A percentile compares a stretch with the other conserved stretches of the same genome.
These are phyloP conservation scores for Vulpes lagopus DNA, from an alignment of 2,113 vertebrate species.

Conservation along the genomic window DNA sequence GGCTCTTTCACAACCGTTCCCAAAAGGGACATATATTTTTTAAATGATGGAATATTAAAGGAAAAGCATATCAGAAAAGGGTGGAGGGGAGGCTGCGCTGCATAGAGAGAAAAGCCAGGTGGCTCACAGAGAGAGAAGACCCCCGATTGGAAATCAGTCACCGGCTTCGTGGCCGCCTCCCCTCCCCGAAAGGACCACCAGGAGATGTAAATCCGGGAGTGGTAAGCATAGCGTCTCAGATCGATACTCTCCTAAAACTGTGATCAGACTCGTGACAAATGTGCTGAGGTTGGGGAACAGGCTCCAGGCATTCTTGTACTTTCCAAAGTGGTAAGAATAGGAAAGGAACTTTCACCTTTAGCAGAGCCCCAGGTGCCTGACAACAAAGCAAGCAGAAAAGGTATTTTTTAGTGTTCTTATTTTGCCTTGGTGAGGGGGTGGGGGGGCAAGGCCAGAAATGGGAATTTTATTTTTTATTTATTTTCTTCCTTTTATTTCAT, in stretches of 20 bases:
- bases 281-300: neutral
- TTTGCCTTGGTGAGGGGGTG: neutral
- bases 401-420: neutral
- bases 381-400: neutral
- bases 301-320: neutral
- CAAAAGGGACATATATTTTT: neutral
- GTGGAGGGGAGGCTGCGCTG: neutral
- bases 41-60: neutral
- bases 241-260: neutral
- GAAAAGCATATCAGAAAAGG: neutral
- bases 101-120: neutral
- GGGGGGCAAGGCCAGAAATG: neutral
- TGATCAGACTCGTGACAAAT: neutral
- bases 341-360: neutral
- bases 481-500: no score
- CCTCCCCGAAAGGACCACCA: neutral
- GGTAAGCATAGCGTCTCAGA: accelerated
- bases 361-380: neutral
- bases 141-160: neutral
- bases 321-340: neutral
- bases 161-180: neutral
- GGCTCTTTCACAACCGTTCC: neutral
- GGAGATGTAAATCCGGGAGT: neutral
- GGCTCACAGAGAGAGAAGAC: neutral
- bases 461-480: neutral